phyloP scores from a whole-genome alignment of 1,140 invertebrate species.

The Dendroctonus valens region DNA sequence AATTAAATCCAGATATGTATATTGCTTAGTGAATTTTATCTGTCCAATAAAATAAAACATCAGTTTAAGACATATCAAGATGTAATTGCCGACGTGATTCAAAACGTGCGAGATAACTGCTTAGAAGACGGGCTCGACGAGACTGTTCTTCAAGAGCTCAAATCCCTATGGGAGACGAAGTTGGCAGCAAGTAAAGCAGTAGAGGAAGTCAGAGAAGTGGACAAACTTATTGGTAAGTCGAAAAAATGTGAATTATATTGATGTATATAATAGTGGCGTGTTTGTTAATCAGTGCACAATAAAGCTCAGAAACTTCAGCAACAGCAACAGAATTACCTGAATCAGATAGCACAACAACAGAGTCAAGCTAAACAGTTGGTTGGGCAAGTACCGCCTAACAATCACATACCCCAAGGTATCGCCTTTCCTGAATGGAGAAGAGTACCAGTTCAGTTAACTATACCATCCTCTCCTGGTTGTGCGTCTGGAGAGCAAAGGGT shows the following conservation, averaged over 20 bases:
- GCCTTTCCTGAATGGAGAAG: slow-evolving; percentile 48
- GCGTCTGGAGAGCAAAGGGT: slow-evolving; percentile 56
- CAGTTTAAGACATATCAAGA: slow-evolving; percentile 68
- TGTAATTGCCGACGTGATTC: slow-evolving; percentile 96
- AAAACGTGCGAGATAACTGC: slow-evolving; percentile 89
- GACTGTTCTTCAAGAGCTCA: slow-evolving; percentile 91
- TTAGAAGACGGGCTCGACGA: slow-evolving; percentile 97
- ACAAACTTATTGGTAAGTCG: slow-evolving; percentile 24
- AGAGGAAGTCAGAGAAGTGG: slow-evolving; percentile 21
- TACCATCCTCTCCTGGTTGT: slow-evolving; percentile 51
- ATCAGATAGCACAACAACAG: slow-evolving; percentile 16
- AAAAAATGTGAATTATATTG: slow-evolving; percentile 2
- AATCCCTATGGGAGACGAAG: slow-evolving; percentile 91
- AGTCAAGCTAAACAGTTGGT: slow-evolving; percentile 28
- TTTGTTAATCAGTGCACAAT: slow-evolving; percentile 11
- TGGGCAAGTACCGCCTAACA: slow-evolving; percentile 35
- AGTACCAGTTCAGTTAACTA: slow-evolving; percentile 58
- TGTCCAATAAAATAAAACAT: background rate
- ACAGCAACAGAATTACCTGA: slow-evolving; percentile 23
- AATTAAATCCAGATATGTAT: background rate
- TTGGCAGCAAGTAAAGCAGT: slow-evolving; percentile 86
- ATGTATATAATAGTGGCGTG: background rate
- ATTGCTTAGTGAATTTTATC: background rate
- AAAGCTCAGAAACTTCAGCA: slow-evolving; percentile 28
- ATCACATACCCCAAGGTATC: slow-evolving; percentile 41